Conservation (phyloP, 2,888 invertebrate genomes). For the Creontiades dilutus region DNA sequence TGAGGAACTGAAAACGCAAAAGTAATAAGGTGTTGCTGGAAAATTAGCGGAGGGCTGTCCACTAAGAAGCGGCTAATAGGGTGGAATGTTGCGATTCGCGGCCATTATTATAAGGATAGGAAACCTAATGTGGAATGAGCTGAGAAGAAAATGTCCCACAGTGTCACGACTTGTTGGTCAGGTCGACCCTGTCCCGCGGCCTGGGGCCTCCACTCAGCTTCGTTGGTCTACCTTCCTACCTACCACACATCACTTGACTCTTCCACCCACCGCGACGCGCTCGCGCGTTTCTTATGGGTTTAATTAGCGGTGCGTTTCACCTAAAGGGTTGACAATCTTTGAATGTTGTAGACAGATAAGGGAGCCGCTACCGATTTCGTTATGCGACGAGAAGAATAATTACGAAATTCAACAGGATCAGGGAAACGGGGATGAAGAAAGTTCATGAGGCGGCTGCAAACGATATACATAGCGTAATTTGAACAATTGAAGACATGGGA, state of each 20-base stretch:
- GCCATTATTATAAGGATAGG: slow-evolving; percentile 41
- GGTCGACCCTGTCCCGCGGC: not conserved
- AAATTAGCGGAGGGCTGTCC: slow-evolving; percentile 46
- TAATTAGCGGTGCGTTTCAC: slow-evolving; percentile 9
- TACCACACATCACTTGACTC: not conserved
- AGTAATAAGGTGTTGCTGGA: slow-evolving; percentile 37
- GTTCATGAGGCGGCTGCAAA: no score
- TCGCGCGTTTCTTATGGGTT: not conserved
- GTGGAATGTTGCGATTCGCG: slow-evolving; percentile 57
- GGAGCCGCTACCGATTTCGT: not conserved
- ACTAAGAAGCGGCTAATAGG: slow-evolving; percentile 49
- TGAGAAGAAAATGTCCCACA: slow-evolving; percentile 54
- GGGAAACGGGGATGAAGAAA: no score
- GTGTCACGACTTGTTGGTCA: slow-evolving; percentile 45
- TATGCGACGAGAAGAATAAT: no score
- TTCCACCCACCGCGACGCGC: not conserved
- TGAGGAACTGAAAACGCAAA: slow-evolving; percentile 25
- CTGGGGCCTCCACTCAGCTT: not conserved
- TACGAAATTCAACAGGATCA: no score
- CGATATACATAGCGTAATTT: no score
- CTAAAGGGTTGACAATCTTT: not conserved
- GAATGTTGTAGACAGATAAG: slow-evolving; percentile 11
- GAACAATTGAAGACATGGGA: no score
- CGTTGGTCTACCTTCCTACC: not conserved
- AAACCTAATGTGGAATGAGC: slow-evolving; percentile 52